A percentile compares a stretch with the other conserved stretches of the same genome.
Conservation (phyloP, 1,140 invertebrate species). For the Scaptomyza hsui region DNA sequence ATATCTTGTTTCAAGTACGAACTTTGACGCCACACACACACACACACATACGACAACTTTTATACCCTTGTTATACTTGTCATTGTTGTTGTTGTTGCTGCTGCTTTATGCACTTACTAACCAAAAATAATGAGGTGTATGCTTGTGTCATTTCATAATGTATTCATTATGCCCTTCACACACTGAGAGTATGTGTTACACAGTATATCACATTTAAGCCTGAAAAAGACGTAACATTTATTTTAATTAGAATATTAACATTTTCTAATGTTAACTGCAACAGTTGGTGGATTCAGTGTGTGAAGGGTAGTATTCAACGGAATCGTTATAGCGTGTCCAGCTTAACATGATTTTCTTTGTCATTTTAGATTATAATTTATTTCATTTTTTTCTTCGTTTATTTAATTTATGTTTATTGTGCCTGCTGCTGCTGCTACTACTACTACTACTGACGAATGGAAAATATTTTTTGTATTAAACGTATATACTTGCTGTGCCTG, state of each 20-base stretch:
- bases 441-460: constrained; percentile 35
- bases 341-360: constrained; percentile 23
- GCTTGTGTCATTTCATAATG: constrained; percentile 32
- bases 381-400: constrained; percentile 34
- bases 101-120: constrained; percentile 39
- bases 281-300: constrained; percentile 2
- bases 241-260: not conserved
- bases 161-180: constrained; percentile 17
- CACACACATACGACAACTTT: no score
- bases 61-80: constrained; percentile 26
- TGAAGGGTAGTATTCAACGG: constrained; percentile 1
- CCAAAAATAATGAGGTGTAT: constrained; percentile 24
- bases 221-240: not conserved
- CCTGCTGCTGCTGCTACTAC: constrained; percentile 27
- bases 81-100: constrained; percentile 24
- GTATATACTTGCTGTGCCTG: constrained; percentile 15
- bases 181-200: constrained; percentile 3
- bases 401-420: constrained; percentile 49
- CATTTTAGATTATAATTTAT: constrained; percentile 42
- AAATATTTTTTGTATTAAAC: constrained; percentile 20
- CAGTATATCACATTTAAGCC: not conserved
- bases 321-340: not conserved
- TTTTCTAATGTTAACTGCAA: not conserved
- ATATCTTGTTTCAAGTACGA: constrained; percentile 78
- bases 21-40: constrained; percentile 70